Evolutionary conservation across 2,888 invertebrate species (phyloP).

Genomic region (Pantelozetes paolii): DNA sequence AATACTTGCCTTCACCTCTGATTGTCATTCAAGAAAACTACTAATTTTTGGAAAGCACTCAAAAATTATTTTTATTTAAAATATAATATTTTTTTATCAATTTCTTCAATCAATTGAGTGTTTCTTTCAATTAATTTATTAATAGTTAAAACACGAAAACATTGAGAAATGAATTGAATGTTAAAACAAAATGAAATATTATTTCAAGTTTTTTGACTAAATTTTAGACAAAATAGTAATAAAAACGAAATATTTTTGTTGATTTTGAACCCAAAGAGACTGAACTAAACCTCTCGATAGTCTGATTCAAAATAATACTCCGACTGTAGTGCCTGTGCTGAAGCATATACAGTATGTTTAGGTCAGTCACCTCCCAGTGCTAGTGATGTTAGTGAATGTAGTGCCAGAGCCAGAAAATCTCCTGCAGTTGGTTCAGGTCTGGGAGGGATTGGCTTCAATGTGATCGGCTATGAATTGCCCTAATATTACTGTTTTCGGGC

Average conservation of each 20-base stretch:
- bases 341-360: slow-evolving; percentile 15
- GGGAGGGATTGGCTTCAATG: slow-evolving; percentile 24
- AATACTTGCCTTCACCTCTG: slow-evolving; percentile 4
- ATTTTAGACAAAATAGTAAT: too few relatives aligned
- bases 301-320: slow-evolving; percentile 3
- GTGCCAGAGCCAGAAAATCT: slow-evolving; percentile 4
- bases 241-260: too few relatives aligned
- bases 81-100: background rate
- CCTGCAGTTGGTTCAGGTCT: slow-evolving; percentile 30
- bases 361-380: slow-evolving; percentile 21
- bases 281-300: background rate
- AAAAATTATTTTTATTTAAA: background rate
- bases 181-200: too few relatives aligned
- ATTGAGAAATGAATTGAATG: too few relatives aligned
- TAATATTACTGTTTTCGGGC: too few relatives aligned
- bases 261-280: too few relatives aligned
- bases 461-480: background rate
- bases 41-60: slow-evolving; percentile 20
- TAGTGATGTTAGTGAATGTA: background rate
- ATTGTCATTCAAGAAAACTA: background rate
- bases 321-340: background rate
- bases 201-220: too few relatives aligned
- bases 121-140: background rate
- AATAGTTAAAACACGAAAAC: too few relatives aligned
- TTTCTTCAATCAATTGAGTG: background rate